These are phyloP conservation scores for Lepisosteus osseus DNA, from an alignment of 2,113 vertebrate species.

Conservation along the genomic window DNA sequence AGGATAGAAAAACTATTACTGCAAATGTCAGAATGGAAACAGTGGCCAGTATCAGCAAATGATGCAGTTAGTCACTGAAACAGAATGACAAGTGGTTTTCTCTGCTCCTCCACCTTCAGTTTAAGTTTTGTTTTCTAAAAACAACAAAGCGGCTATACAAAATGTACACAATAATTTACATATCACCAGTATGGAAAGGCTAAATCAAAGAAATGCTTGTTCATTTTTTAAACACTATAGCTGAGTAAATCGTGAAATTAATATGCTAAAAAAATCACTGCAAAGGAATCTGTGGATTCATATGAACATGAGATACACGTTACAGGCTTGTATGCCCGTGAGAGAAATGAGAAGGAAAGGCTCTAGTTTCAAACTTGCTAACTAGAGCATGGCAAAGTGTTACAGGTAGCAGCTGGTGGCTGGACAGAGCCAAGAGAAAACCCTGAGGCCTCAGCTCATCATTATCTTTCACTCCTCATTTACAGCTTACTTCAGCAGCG, in stretches of 20 bases:
- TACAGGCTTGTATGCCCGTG: slow-evolving; percentile 38
- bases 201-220: too few species aligned
- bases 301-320: slow-evolving; percentile 34
- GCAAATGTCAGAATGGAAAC: background rate
- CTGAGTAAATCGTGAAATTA: too few species aligned
- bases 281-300: background rate
- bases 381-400: slow-evolving; percentile 47
- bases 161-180: too few species aligned
- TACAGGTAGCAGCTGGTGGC: slow-evolving; percentile 55
- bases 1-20: background rate
- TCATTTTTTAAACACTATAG: too few species aligned
- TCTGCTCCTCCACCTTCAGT: too few species aligned
- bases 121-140: too few species aligned
- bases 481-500: slow-evolving; percentile 41
- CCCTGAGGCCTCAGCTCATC: slow-evolving; percentile 45
- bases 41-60: background rate
- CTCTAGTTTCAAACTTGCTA: slow-evolving; percentile 38
- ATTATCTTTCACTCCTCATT: slow-evolving; percentile 51
- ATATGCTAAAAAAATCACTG: too few species aligned
- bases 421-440: slow-evolving; percentile 33
- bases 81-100: background rate
- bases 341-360: slow-evolving; percentile 27
- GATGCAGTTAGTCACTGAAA: background rate
- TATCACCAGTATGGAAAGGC: too few species aligned
- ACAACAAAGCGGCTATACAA: too few species aligned